phyloP scores from a whole-genome alignment of 2,113 vertebrate genomes.

The Marmota monax region DNA sequence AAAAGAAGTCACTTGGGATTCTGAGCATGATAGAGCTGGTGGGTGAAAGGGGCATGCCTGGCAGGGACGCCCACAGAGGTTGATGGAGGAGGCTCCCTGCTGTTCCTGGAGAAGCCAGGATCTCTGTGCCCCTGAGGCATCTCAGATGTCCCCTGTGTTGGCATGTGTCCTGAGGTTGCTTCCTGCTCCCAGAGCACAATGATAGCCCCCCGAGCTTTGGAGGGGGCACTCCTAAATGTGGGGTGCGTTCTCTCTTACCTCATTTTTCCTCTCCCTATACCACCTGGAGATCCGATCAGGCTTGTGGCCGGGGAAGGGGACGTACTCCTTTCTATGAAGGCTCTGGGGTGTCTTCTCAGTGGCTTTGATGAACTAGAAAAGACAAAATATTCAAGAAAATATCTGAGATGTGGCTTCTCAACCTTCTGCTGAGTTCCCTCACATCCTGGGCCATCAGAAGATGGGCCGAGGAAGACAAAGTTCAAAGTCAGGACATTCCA shows the following conservation, averaged over 20 bases:
- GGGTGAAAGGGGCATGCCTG: neutral
- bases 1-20: neutral
- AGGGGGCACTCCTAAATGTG: no score
- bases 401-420: neutral
- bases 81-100: neutral
- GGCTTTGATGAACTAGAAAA: constrained; percentile 75
- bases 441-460: neutral
- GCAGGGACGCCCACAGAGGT: neutral
- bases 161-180: neutral
- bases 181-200: neutral
- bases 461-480: neutral
- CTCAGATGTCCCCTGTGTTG: neutral
- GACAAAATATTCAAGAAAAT: neutral
- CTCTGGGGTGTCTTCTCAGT: constrained; percentile 25
- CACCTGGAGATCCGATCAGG: constrained; percentile 73
- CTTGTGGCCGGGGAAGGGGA: constrained; percentile 65
- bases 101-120: neutral
- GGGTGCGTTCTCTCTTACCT: constrained; percentile 53
- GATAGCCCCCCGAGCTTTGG: neutral
- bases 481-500: accelerated
- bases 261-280: constrained; percentile 29
- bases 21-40: neutral
- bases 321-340: constrained; percentile 67
- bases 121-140: neutral
- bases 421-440: neutral